Percentiles rank a stretch among this genome's conserved stretches.
phyloP scores from a whole-genome alignment of 2,113 vertebrate species.

The Erythrocercus mccallii region DNA sequence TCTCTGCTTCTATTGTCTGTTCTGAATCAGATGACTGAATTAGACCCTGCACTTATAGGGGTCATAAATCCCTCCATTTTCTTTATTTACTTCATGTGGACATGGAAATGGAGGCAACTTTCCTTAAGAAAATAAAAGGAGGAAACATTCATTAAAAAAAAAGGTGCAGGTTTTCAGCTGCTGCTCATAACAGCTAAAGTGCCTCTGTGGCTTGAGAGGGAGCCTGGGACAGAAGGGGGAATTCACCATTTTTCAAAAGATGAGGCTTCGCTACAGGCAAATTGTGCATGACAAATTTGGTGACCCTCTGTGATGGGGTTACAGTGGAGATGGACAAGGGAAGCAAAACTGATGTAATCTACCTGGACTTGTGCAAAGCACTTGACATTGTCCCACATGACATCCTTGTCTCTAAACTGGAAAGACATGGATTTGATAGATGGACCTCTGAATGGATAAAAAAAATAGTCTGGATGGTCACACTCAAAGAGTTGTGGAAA shows the following conservation, averaged over 20 bases:
- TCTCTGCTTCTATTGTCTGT: neutral
- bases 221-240: neutral
- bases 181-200: neutral
- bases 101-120: neutral
- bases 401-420: neutral
- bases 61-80: neutral
- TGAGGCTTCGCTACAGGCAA: neutral
- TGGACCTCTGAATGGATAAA: neutral
- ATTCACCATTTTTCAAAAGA: neutral
- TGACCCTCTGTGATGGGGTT: neutral
- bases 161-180: neutral
- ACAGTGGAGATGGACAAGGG: neutral
- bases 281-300: neutral
- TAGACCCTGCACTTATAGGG: neutral
- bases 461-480: neutral
- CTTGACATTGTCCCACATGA: neutral
- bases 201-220: neutral
- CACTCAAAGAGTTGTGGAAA: neutral
- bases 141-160: neutral
- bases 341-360: neutral
- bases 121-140: neutral
- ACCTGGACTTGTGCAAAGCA: neutral
- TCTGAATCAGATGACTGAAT: neutral
- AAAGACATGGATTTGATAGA: neutral
- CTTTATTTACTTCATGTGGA: neutral